These are phyloP conservation scores for Himalopsyche tibetana DNA, from an alignment of 2,888 invertebrate genomes.

Conservation along the genomic window DNA sequence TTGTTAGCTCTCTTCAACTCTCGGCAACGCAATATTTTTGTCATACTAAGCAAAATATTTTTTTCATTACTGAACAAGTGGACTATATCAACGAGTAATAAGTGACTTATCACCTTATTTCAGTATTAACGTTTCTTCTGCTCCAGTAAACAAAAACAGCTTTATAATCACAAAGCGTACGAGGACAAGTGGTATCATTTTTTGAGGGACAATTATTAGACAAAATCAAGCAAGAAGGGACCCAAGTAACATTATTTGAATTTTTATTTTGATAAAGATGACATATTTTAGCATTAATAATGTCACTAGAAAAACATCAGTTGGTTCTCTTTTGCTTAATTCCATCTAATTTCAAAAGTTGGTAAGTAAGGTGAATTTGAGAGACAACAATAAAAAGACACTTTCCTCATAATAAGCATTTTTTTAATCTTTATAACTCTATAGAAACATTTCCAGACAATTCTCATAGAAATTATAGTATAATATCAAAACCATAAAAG, in stretches of 20 bases:
- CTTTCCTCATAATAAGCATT: slow-evolving; percentile 54
- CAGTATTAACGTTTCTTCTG: too few relatives aligned
- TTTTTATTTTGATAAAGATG: too few relatives aligned
- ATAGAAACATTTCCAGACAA: slow-evolving; percentile 52
- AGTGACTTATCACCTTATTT: slow-evolving; percentile 22
- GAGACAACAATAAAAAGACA: slow-evolving; percentile 24
- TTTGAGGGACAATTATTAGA: slow-evolving; percentile 20
- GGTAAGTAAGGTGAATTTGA: background rate
- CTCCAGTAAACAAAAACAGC: too few relatives aligned
- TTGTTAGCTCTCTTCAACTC: too few relatives aligned
- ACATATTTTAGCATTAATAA: too few relatives aligned
- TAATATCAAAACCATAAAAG: slow-evolving; percentile 34
- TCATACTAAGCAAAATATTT: slow-evolving; percentile 9
- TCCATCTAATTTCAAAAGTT: background rate
- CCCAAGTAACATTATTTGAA: too few relatives aligned
- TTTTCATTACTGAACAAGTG: background rate
- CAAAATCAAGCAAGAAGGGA: background rate
- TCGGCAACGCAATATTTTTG: background rate
- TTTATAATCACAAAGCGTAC: too few relatives aligned
- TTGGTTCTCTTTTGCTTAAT: background rate
- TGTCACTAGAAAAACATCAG: background rate
- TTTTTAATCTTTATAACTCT: slow-evolving; percentile 51
- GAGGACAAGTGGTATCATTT: too few relatives aligned
- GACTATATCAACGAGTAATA: background rate
- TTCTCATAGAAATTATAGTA: slow-evolving; percentile 39